A percentile compares a stretch with the other conserved stretches of the same genome.
Conservation (phyloP, 1,140 invertebrate species). For the Globodera ellingtonae region DNA sequence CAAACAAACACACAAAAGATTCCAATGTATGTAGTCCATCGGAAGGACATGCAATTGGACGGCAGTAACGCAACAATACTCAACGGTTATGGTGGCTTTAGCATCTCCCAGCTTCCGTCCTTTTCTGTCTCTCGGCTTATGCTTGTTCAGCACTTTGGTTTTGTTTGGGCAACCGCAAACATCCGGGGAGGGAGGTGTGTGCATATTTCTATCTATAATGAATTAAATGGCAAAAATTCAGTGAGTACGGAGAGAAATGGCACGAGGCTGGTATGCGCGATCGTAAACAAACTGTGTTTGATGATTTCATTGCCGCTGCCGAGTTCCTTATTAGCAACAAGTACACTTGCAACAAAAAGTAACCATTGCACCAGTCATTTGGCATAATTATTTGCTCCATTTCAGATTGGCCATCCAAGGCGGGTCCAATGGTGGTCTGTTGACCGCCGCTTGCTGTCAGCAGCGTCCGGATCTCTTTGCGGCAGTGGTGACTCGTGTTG, state of each 20-base stretch:
- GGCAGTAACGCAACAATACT: conserved; percentile 79
- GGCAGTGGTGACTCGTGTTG: conserved; percentile 85
- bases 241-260: conserved; percentile 94
- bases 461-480: conserved; percentile 92
- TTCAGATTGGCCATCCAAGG: conserved; percentile 81
- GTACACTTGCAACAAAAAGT: conserved; percentile 77
- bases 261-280: conserved; percentile 85
- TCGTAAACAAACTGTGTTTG: conserved; percentile 96
- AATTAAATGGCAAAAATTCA: not conserved
- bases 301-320: conserved; percentile 91
- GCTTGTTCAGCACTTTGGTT: conserved; percentile 86
- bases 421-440: conserved; percentile 90
- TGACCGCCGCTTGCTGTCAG: conserved; percentile 85
- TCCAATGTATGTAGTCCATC: conserved; percentile 93
- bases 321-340: conserved; percentile 82
- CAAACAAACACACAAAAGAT: conserved; percentile 66
- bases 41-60: conserved; percentile 75
- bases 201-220: no score
- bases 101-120: conserved; percentile 83
- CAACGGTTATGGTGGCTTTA: conserved; percentile 97
- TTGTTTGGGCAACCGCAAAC: conserved; percentile 87
- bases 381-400: not conserved
- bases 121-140: conserved; percentile 81
- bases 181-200: conserved; percentile 86
- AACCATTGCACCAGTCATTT: conserved; percentile 21